Percentiles rank a stretch among this genome's conserved stretches.
Evolutionary conservation across 2,888 invertebrate genomes (phyloP).

Genomic region (Archips xylosteana): DNA sequence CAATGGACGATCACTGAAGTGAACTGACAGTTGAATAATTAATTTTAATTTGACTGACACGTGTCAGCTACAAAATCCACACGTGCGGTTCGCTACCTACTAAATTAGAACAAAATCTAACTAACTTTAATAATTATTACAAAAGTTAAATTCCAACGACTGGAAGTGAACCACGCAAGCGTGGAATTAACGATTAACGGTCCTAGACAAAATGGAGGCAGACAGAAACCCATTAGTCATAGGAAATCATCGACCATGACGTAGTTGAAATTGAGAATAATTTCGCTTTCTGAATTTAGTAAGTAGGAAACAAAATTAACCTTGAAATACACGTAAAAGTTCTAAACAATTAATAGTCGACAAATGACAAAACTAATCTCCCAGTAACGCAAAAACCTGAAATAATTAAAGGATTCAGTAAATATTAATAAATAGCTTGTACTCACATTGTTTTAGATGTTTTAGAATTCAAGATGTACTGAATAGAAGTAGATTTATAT

Average conservation of each 20-base stretch:
- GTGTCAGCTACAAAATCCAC: background rate
- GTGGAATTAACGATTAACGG: constrained; percentile 29
- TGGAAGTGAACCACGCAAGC: constrained; percentile 28
- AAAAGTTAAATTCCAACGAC: background rate
- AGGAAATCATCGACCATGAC: background rate
- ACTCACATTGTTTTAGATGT: constrained; percentile 69
- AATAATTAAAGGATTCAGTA: background rate
- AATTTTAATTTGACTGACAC: background rate
- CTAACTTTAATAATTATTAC: too few species aligned
- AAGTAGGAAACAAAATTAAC: background rate
- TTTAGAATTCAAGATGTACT: constrained; percentile 60
- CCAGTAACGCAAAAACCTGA: background rate
- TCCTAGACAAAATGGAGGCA: constrained; percentile 38
- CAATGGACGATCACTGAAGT: too few species aligned
- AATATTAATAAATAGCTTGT: constrained; percentile 35
- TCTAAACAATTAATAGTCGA: background rate
- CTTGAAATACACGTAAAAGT: background rate
- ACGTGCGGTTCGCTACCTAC: background rate
- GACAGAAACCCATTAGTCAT: background rate
- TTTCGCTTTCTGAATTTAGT: too few species aligned
- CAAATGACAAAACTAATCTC: background rate
- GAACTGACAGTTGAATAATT: too few species aligned
- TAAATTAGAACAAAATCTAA: background rate
- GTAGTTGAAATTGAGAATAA: background rate
- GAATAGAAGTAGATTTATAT: constrained; percentile 59